Evolutionary conservation across 2,888 invertebrate species (phyloP).

Genomic region (Drosophila affinis): DNA sequence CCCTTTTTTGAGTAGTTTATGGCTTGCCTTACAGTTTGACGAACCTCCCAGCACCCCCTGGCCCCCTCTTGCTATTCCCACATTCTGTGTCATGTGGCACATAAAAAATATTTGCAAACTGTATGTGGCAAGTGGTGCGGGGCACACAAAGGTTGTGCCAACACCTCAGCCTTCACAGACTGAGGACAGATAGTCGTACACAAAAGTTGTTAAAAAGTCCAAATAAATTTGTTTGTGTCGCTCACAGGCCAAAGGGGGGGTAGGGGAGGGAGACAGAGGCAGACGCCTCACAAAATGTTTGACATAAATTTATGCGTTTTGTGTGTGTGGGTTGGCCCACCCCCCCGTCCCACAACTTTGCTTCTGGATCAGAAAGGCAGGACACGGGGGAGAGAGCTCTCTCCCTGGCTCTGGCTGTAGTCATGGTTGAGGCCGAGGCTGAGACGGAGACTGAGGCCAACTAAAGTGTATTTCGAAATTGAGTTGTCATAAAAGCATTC

Average conservation of each 20-base stretch:
- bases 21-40: slow-evolving; percentile 4
- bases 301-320: slow-evolving; percentile 80
- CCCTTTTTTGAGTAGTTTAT: slow-evolving; percentile 24
- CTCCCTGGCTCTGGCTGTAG: slow-evolving; percentile 2
- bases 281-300: slow-evolving; percentile 51
- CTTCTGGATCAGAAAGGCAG: slow-evolving; percentile 63
- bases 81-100: slow-evolving; percentile 20
- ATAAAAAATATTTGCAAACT: slow-evolving; percentile 64
- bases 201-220: slow-evolving; percentile 77
- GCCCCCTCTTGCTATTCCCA: not conserved
- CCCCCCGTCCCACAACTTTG: slow-evolving; percentile 29
- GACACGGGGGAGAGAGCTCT: not conserved
- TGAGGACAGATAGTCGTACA: slow-evolving; percentile 16
- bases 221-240: slow-evolving; percentile 74
- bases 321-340: slow-evolving; percentile 28
- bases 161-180: slow-evolving; percentile 38
- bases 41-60: not conserved
- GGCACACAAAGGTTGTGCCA: slow-evolving; percentile 31
- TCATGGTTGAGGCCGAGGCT: slow-evolving; percentile 65
- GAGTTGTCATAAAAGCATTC: slow-evolving; percentile 76
- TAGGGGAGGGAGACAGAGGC: not conserved
- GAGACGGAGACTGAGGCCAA: slow-evolving; percentile 64
- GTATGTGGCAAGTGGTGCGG: slow-evolving; percentile 28
- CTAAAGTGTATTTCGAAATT: slow-evolving; percentile 75
- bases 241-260: not conserved